Evolutionary conservation across 2,797 vertebrate species (phyloP).

Genomic region (Pseudochirops cupreus): DNA sequence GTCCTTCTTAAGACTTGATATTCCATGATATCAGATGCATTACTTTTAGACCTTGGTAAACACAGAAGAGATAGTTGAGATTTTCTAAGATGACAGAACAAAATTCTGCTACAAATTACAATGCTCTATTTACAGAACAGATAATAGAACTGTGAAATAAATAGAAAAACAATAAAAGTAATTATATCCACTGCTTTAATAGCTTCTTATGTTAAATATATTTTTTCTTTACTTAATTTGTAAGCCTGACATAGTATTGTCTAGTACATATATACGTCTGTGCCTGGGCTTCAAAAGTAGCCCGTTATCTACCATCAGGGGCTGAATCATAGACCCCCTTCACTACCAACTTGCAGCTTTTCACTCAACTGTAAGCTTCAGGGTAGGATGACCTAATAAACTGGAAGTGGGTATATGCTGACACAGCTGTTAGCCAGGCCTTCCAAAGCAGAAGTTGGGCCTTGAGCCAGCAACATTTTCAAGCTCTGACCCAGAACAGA

Average conservation of each 20-base stretch:
- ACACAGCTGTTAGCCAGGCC: conserved; percentile 45
- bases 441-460: conserved; percentile 67
- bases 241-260: neutral
- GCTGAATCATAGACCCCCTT: neutral
- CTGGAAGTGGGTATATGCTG: conserved; percentile 53
- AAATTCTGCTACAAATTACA: neutral
- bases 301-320: neutral
- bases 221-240: conserved; percentile 27
- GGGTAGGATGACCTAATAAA: conserved; percentile 62
- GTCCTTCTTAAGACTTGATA: neutral
- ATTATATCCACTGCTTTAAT: conserved; percentile 29
- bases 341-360: neutral
- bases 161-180: conserved; percentile 35
- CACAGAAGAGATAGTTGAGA: neutral
- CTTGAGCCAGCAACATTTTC: conserved; percentile 44
- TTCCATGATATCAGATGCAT: neutral
- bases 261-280: neutral
- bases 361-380: conserved; percentile 14
- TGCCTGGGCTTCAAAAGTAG: neutral
- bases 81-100: neutral
- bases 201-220: conserved; percentile 39
- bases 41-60: neutral
- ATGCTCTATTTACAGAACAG: neutral
- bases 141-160: conserved; percentile 40
- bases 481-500: conserved; percentile 22